These are phyloP conservation scores for Bergia puertoricense DNA, from an alignment of 92 coral and sea anemone species.

Conservation along the genomic window DNA sequence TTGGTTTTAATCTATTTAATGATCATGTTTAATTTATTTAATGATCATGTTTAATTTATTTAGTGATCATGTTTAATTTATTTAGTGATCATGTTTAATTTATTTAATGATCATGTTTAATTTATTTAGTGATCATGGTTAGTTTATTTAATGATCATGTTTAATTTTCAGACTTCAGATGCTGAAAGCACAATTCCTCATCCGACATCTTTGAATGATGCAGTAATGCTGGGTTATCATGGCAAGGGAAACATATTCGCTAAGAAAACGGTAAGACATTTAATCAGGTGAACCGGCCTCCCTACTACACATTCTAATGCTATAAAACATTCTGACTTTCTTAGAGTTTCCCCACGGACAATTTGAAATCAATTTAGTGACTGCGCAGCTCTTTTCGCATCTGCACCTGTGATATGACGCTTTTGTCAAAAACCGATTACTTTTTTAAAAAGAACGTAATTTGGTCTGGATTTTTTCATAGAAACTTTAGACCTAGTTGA, in stretches of 20 bases:
- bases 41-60: neutral
- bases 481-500: no score
- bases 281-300: no score
- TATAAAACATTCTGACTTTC: no score
- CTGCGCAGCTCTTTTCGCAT: no score
- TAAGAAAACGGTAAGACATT: conserved; percentile 75
- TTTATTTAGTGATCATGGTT: neutral
- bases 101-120: neutral
- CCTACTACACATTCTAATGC: no score
- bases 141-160: neutral
- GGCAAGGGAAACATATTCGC: conserved; percentile 80
- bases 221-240: conserved; percentile 85
- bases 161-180: conserved; percentile 63
- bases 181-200: conserved; percentile 76
- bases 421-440: no score
- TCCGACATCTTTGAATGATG: conserved; percentile 73
- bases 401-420: no score
- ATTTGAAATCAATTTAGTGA: no score
- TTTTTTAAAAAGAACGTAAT: no score
- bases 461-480: no score
- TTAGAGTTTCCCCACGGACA: no score
- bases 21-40: neutral
- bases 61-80: neutral
- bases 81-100: no score
- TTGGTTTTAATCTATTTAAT: neutral